These are phyloP conservation scores for Drosophila borealis DNA, from an alignment of 2,888 invertebrate genomes.

Conservation along the genomic window DNA sequence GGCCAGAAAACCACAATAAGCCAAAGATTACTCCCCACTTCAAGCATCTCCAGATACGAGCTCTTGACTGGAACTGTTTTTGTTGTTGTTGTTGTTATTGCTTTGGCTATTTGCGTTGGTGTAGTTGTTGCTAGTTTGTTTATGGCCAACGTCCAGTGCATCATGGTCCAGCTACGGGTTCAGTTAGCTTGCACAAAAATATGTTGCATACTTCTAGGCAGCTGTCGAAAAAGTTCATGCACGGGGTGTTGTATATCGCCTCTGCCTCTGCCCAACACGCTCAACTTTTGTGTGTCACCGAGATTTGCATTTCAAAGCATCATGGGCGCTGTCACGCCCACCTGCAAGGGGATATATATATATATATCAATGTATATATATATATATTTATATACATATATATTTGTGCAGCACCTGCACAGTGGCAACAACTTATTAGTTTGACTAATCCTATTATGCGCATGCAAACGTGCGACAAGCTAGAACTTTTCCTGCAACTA, in stretches of 20 bases:
- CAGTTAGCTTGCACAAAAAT: constrained; percentile 54
- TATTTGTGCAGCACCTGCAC: constrained; percentile 22
- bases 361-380: not conserved
- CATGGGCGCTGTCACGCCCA: constrained; percentile 27
- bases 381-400: not conserved
- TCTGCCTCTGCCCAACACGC: constrained; percentile 2
- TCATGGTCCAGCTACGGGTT: constrained; percentile 45
- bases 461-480: constrained; percentile 76
- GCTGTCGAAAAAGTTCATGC: constrained; percentile 62
- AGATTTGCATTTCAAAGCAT: constrained; percentile 76
- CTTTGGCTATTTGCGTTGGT: constrained; percentile 7
- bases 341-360: not conserved
- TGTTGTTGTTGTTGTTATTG: constrained; percentile 3
- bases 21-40: constrained; percentile 56
- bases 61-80: constrained; percentile 30
- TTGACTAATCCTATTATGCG: constrained; percentile 79
- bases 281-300: constrained; percentile 47
- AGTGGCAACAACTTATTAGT: constrained; percentile 71
- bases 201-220: constrained; percentile 74
- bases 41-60: constrained; percentile 22
- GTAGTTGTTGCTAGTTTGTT: constrained; percentile 38
- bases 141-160: constrained; percentile 46
- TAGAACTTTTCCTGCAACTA: constrained; percentile 71
- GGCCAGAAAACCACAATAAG: constrained; percentile 73
- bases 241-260: constrained; percentile 4